Conservation (phyloP, 1,140 invertebrate genomes). For the Platyscapa corneri region DNA sequence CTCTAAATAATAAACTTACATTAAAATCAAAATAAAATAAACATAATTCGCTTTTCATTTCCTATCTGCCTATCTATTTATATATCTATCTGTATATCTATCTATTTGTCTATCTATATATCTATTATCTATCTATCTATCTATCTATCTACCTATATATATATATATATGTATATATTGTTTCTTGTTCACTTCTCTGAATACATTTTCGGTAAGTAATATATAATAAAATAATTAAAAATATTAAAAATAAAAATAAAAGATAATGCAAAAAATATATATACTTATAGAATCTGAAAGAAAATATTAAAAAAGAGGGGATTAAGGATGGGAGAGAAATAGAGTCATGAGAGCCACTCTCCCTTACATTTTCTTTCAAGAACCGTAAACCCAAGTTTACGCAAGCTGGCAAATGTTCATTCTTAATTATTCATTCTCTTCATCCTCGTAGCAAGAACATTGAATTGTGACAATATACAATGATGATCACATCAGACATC, state of each 20-base stretch:
- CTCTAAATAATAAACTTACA: neutral
- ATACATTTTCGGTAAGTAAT: conserved; percentile 14
- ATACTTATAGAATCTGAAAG: too few relatives aligned
- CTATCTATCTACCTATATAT: too few relatives aligned
- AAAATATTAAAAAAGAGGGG: neutral
- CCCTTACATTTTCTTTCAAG: neutral
- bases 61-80: conserved; percentile 47
- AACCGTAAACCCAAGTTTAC: too few relatives aligned
- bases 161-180: too few relatives aligned
- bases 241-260: neutral
- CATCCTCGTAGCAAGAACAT: neutral
- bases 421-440: neutral
- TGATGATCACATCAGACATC: conserved; percentile 60
- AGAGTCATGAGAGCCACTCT: neutral
- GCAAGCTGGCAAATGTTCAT: neutral
- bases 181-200: conserved; percentile 45
- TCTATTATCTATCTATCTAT: too few relatives aligned
- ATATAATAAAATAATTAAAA: conserved; percentile 29
- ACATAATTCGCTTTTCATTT: conserved; percentile 17
- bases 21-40: conserved; percentile 19
- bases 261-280: too few relatives aligned
- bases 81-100: too few relatives aligned
- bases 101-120: too few relatives aligned
- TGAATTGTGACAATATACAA: neutral
- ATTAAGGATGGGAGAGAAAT: neutral